A percentile compares a stretch with the other conserved stretches of the same genome.
These are phyloP conservation scores for Cnemophilus loriae DNA, from an alignment of 2,113 vertebrate genomes.

Conservation along the genomic window DNA sequence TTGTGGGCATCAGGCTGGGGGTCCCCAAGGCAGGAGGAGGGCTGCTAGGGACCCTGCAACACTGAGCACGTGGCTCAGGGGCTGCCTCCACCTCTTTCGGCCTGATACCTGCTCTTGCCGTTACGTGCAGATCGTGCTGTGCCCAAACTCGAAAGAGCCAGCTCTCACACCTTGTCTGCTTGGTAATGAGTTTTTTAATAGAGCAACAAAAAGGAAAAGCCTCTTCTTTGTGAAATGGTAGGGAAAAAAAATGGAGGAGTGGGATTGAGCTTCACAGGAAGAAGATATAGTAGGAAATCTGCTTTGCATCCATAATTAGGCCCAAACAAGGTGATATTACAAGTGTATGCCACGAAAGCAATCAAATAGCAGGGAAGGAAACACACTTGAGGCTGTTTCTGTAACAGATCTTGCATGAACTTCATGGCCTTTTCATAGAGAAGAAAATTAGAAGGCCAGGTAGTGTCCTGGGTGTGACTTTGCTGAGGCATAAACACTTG, in stretches of 20 bases:
- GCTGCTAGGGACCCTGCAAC: background rate
- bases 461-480: background rate
- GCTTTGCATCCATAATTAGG: background rate
- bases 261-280: background rate
- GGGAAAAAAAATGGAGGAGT: background rate
- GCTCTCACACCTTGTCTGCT: background rate
- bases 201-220: background rate
- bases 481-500: background rate
- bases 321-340: background rate
- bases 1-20: accelerated
- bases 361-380: background rate
- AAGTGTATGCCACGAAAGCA: background rate
- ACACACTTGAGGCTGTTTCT: background rate
- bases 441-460: background rate
- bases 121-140: accelerated
- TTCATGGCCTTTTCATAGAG: background rate
- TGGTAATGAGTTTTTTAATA: background rate
- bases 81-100: background rate
- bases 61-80: accelerated
- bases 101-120: background rate
- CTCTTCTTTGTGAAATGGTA: background rate
- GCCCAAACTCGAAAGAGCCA: background rate
- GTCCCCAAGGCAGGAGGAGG: background rate
- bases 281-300: background rate
- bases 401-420: background rate